Conservation (phyloP, 2,888 invertebrate genomes). For the Dicyrtomina minuta region DNA sequence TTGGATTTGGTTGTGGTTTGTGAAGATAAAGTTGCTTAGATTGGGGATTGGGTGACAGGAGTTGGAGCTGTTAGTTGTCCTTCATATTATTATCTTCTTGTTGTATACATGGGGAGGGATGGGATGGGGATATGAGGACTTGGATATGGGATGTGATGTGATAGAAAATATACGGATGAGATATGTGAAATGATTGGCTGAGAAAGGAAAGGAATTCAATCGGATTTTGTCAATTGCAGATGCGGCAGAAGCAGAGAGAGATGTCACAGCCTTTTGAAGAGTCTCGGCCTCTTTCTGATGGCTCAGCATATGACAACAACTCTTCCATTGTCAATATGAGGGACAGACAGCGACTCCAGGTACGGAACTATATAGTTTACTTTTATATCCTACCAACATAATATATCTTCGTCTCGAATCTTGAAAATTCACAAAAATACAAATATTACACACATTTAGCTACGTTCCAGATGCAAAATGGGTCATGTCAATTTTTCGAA, state of each 20-base stretch:
- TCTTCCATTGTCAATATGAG: slow-evolving; percentile 57
- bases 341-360: slow-evolving; percentile 55
- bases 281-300: slow-evolving; percentile 57
- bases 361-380: no score
- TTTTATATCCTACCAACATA: no score
- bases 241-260: slow-evolving; percentile 56
- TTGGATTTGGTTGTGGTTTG: slow-evolving; percentile 28
- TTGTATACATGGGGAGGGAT: slow-evolving; percentile 13
- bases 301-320: slow-evolving; percentile 54
- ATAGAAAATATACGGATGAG: slow-evolving; percentile 16
- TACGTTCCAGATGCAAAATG: background rate
- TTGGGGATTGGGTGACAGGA: no score
- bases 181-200: slow-evolving; percentile 30
- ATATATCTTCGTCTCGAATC: no score
- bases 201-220: slow-evolving; percentile 17
- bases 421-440: no score
- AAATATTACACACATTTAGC: no score
- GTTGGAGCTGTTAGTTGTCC: no score
- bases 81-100: no score
- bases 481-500: no score
- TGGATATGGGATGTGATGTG: slow-evolving; percentile 12
- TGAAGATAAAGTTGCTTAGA: no score
- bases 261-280: slow-evolving; percentile 55
- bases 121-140: background rate
- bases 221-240: slow-evolving; percentile 51